Evolutionary conservation across 2,888 invertebrate genomes (phyloP), one percentile per base, ranked within the genome.

Genomic region (Drosophila tripunctata): DNA sequence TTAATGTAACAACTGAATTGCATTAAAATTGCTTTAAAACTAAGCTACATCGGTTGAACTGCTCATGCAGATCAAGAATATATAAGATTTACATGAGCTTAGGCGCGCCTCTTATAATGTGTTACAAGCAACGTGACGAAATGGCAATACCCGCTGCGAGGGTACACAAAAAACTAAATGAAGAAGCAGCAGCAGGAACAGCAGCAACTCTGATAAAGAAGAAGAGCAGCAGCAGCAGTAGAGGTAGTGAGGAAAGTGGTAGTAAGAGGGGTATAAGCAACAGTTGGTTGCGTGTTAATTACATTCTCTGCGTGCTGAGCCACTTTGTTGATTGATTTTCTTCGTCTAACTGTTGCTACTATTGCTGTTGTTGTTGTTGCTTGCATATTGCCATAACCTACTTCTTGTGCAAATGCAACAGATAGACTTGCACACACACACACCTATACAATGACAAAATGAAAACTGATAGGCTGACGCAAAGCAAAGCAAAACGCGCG

Each of bases 341-440:
- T 38, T 57, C 54, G 40, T 58, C 50, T 33, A 66, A 27, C 31
- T 57, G 36, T 54, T 56, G 38, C 22, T 58, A 27, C 43, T 56
- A 12, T 48, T n/a, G n/a, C n/a, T 56, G 27, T 50, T 50, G 30
- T 22, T 48, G 17, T 24, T 72, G 56, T 57, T 75, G 64, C 65
- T 77, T n/a, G n/a, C 62, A 65, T 67, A 78, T 84, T 78, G 78
- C 78, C 84, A 81, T 81, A 81, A 84, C 84, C 81, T 71, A 81
- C 83, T 79, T 80, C 75, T 78, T 74, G 75, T 74, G 75, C 65
- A 73, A 77, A 77, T 77, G 78, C 78, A 68, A 61, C 45, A 68
- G 57, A 63, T 43, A 51, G 38, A 54, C 50, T 36, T 50, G 38
- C 51, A 14, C 36, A 56, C 45, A 51, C 40, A 57, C 31, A 58